Conservation (phyloP, 2,888 invertebrate species). For the Phrixothrix hirtus region DNA sequence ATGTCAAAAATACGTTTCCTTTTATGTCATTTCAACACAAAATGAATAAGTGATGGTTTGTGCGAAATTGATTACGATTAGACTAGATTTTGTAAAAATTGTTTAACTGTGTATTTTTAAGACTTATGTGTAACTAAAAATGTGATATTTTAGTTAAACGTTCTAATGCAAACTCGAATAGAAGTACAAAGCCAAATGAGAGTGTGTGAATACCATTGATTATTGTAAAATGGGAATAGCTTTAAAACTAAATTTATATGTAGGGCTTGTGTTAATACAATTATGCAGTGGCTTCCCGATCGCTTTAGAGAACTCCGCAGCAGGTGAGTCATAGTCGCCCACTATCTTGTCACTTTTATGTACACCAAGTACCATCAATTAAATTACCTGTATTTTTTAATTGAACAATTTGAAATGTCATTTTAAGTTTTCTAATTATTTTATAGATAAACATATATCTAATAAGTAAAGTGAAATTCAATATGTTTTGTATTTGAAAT, state of each 20-base stretch:
- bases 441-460: too few relatives aligned
- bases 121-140: constrained; percentile 19
- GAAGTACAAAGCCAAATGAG: constrained; percentile 25
- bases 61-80: constrained; percentile 13
- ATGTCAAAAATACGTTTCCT: constrained; percentile 22
- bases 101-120: constrained; percentile 10
- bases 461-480: too few relatives aligned
- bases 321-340: constrained; percentile 53
- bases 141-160: constrained; percentile 25
- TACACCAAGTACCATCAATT: constrained; percentile 10
- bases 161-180: constrained; percentile 12
- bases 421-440: too few relatives aligned
- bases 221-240: constrained; percentile 40
- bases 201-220: constrained; percentile 14
- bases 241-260: constrained; percentile 50
- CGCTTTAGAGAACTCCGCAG: constrained; percentile 50
- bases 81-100: constrained; percentile 7
- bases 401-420: too few relatives aligned
- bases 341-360: constrained; percentile 34
- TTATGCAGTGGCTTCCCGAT: constrained; percentile 56
- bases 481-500: too few relatives aligned
- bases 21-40: constrained; percentile 16
- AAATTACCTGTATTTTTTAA: too few relatives aligned
- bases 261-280: constrained; percentile 48
- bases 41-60: constrained; percentile 16